Evolutionary conservation across 2,888 invertebrate genomes (phyloP), one percentile per base, ranked within the genome.

Genomic region (Carterocephalus palaemon): DNA sequence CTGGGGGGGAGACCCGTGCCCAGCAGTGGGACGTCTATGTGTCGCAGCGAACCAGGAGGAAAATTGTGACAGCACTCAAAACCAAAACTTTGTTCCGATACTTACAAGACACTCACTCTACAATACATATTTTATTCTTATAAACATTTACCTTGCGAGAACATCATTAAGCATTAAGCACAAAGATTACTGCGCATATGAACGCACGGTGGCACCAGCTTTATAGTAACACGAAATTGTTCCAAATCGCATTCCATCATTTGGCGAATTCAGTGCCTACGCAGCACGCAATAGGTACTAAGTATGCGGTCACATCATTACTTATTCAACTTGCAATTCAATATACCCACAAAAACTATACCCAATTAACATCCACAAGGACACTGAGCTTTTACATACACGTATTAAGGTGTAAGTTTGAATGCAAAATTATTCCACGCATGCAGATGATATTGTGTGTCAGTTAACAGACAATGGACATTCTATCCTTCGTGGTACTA

Each of bases 391-490:
- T 43, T 57, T 4, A 8, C 45, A 39, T 51, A 2, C 10, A 37
- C 22, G 16, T 1, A 0, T 42, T 64, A 76, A 60, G 57, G 59
- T 52, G 46, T 39, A 70, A 47, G 59, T 64, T 73, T 43, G 49
- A 52, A 39, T 57, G 50, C 50, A 53, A 55, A 49, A 41, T 48
- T 32, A 34, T 43, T 40, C 49, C 43, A 51, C 50, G 54, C 43
- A 52, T 58, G 57, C 46, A 51, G 52, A 47, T 58, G 37, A 29
- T 47, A 47, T 48, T 47, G 39, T 51, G 46, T 56, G 56, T 62
- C 54, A 55, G 49, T 59, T 48, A 51, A 64, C 64, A 74, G 61
- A 78, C 81, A 82, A 79, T 81, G 70, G 76, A 67, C 74, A 77
- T 77, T 77, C 73, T 74, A 72, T 70, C 57, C 57, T 53, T 54